Percentiles rank a stretch among this genome's conserved stretches.
These are phyloP conservation scores for Peromyscus polionotus DNA, from an alignment of 2,113 vertebrate genomes.

Conservation along the genomic window DNA sequence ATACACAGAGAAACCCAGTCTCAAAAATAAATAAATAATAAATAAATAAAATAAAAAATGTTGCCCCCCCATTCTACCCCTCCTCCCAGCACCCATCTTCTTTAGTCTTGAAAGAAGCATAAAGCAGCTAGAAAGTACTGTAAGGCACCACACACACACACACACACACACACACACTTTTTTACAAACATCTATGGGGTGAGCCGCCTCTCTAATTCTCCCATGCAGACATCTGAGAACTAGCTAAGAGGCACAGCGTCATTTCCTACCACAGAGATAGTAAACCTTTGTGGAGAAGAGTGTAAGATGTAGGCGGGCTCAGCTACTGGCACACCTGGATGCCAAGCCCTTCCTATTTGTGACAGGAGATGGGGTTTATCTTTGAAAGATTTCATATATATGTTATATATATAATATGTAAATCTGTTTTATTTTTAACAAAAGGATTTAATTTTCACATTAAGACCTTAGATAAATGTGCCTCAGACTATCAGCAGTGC, in stretches of 20 bases:
- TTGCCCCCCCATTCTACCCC: neutral
- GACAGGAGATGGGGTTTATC: neutral
- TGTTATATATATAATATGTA: neutral
- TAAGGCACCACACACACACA: neutral
- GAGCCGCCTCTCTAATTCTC: neutral
- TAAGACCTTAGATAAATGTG: neutral
- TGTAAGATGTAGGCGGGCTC: neutral
- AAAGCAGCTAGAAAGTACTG: neutral
- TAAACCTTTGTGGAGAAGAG: neutral
- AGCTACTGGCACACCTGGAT: neutral
- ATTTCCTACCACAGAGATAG: too few relatives aligned
- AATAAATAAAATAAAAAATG: neutral
- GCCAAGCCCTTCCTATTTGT: neutral
- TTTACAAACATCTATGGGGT: neutral
- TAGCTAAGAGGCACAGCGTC: neutral
- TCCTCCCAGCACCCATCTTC: neutral
- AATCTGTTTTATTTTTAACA: slow-evolving; percentile 9
- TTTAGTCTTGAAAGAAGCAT: neutral
- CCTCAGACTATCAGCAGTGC: neutral
- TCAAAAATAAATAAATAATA: too few relatives aligned
- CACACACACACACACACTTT: neutral
- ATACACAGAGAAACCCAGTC: too few relatives aligned
- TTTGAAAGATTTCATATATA: neutral
- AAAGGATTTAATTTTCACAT: neutral
- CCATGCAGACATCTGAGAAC: neutral